Evolutionary conservation across 2,113 vertebrate species (phyloP), one percentile per base, ranked within the genome.

Genomic region (Arenaria interpres): DNA sequence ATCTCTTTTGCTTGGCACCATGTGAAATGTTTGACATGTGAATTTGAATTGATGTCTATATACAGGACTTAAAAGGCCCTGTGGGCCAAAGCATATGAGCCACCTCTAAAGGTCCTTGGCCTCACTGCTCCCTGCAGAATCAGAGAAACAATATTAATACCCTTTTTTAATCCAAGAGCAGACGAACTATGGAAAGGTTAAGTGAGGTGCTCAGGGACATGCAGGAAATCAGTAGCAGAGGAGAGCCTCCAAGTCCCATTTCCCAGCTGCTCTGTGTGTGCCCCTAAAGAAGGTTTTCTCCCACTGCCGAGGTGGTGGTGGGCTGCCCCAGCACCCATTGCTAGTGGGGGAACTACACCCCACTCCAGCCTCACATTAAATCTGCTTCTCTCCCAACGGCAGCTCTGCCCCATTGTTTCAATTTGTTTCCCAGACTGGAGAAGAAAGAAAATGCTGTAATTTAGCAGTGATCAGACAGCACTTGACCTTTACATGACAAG

Each of bases 291-390:
- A 57, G 20, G 13, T 59, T 84, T 64, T 66, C 25, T 88, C 50
- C 57, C 37, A 4, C 14, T 14, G 37, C 83, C 0, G 2, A 48
- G 22, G 20, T 22, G 6, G 43, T 27, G 25, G 5, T 33, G 66
- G 33, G 43, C 60, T 83, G 28, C 64, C 32, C 41, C 45, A 51
- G 51, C 68, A 79, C 41, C 10, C 37, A 15, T 2, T 24, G 54
- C 12, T 10, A 39, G 12, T 5, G 37, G 46, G 56, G 39, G 53
- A 74, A 4, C 4, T 41, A 3, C 41, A 81, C 7, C 59, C 50
- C 33, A 11, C 22, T 57, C 59, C 90, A 82, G 6, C 11, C 45
- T 24, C 18, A 25, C 1, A 0, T 16, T 0, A 0, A 39, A 50
- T 19, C 56, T 33, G 5, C 45, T 33, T 21, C 50, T 60, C 45